Evolutionary conservation across 2,797 vertebrate species (phyloP).

Genomic region (Fundulus diaphanus): DNA sequence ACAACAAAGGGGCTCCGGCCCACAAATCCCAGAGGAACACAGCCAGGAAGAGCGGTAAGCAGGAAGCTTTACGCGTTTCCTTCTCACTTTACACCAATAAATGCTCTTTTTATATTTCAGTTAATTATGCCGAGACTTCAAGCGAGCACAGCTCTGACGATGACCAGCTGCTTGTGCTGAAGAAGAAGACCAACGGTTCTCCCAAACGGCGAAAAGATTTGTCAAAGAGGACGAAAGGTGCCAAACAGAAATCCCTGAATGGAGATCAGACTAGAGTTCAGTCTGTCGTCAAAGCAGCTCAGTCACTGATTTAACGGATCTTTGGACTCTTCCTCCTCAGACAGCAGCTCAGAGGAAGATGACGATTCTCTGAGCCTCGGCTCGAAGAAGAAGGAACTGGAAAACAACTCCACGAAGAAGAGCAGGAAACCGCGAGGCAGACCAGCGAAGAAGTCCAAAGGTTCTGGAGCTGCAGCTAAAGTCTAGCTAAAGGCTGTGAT

Average conservation of each 20-base stretch:
- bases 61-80: background rate
- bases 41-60: conserved; percentile 46
- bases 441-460: conserved; percentile 36
- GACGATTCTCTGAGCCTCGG: conserved; percentile 38
- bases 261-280: background rate
- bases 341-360: conserved; percentile 41
- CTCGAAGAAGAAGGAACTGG: conserved; percentile 46
- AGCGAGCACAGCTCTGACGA: conserved; percentile 59
- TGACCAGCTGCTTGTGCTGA: conserved; percentile 34
- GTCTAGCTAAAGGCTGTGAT: background rate
- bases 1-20: background rate
- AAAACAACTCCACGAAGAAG: conserved; percentile 41
- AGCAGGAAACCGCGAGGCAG: background rate
- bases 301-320: background rate
- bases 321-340: conserved; percentile 33
- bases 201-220: background rate
- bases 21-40: conserved; percentile 47
- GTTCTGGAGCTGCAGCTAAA: conserved; percentile 11
- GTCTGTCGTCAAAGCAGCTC: background rate
- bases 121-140: conserved; percentile 55
- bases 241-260: conserved; percentile 17
- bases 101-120: conserved; percentile 18
- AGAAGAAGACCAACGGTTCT: conserved; percentile 22
- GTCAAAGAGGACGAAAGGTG: conserved; percentile 12
- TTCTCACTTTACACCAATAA: background rate